Conservation (phyloP, 2,888 invertebrate genomes). For the Crematogaster levior region DNA sequence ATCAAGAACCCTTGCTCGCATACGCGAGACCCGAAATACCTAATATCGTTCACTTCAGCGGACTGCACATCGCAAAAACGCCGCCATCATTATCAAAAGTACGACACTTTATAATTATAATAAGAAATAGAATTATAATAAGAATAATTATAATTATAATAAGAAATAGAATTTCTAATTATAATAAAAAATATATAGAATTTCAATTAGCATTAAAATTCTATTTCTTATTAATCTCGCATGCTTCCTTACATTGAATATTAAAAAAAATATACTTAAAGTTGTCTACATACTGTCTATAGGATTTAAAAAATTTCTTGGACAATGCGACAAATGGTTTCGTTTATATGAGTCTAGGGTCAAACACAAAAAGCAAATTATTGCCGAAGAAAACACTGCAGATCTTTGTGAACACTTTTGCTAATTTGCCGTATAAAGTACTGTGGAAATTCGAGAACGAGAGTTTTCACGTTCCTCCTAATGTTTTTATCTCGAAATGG, state of each 20-base stretch:
- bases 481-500: constrained; percentile 71
- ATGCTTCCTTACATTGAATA: no score
- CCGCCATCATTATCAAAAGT: constrained; percentile 53
- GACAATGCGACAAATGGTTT: constrained; percentile 72
- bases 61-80: constrained; percentile 56
- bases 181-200: no score
- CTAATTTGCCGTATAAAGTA: constrained; percentile 70
- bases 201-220: background rate
- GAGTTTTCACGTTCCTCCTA: constrained; percentile 49
- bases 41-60: constrained; percentile 66
- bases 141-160: no score
- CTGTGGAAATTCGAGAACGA: constrained; percentile 75
- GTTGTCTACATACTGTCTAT: no score
- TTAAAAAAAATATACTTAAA: no score
- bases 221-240: background rate
- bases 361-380: constrained; percentile 60
- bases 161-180: no score
- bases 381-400: constrained; percentile 56
- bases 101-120: background rate
- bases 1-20: constrained; percentile 61
- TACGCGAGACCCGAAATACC: constrained; percentile 62
- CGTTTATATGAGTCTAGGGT: constrained; percentile 75
- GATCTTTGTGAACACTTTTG: constrained; percentile 68
- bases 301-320: constrained; percentile 69
- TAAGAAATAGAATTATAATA: no score